Evolutionary conservation across 2,113 vertebrate species (phyloP), one percentile per base, ranked within the genome.

Genomic region (Mirza zaza): DNA sequence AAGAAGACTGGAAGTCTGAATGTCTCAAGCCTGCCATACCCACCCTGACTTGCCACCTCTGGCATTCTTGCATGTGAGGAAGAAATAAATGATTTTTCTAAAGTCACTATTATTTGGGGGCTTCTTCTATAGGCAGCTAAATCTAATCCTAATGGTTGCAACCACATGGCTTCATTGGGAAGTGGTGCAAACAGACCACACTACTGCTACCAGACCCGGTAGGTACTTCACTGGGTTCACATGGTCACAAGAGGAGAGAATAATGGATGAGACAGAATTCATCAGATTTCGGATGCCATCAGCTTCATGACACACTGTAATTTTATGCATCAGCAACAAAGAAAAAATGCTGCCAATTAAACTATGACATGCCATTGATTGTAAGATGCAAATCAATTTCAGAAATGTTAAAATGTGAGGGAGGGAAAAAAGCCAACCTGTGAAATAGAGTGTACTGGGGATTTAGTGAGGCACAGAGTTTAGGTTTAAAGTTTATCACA

Each of bases 301-400:
- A 34, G 2, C 18, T 18, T 13, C 34, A 36, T 21, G 71, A 50
- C 77, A 90, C n/a, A 2, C 63, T 87, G 11, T 97, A 89, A 93
- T 67, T 85, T 96, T 80, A 82, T 45, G 71, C 57, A 88, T 91
- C 86, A 76, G 59, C 50, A 63, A 87, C 93, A 87, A 92, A 96
- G 76, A 87, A 87, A 85, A 95, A 88, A 79, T n/a, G 42, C 52
- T 94, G 89, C 83, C 79, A 95, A 84, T 97, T 95, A 77, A 92
- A 87, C 82, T 81, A 61, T 83, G 86, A 86, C 77, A 87, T 83
- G 86, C 14, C 73, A 86, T 75, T 80, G 91, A 93, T 70, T 82
- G 36, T 79, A 89, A 89, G 55, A 93, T 93, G 87, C 90, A 96
- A 92, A 97, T 80, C 85, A 50, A 91, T 82, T 42, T 91, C 85